These are phyloP conservation scores for Aulostomus chinensis DNA, from an alignment of 2,797 vertebrate genomes.

Conservation along the genomic window DNA sequence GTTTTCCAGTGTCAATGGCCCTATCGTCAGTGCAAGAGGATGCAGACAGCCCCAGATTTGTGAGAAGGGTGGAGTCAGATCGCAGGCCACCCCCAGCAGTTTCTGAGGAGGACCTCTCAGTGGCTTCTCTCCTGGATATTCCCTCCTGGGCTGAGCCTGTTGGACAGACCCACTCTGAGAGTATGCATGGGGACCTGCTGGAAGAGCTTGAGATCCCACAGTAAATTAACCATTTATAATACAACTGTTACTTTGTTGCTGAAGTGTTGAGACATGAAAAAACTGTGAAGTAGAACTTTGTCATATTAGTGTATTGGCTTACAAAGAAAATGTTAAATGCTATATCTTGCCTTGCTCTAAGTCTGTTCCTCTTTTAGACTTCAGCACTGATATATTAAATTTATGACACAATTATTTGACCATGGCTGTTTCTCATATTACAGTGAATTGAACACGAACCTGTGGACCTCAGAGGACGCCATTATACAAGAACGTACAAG, in stretches of 20 bases:
- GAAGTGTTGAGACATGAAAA: too few species aligned
- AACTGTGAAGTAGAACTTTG: too few species aligned
- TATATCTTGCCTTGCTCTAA: too few species aligned
- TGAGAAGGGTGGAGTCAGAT: constrained; percentile 75
- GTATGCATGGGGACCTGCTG: constrained; percentile 84
- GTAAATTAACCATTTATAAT: constrained; percentile 55
- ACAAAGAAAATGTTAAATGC: too few species aligned
- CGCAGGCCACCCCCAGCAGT: constrained; percentile 89
- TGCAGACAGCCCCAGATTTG: constrained; percentile 79
- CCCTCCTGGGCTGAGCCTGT: constrained; percentile 85
- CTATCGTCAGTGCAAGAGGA: constrained; percentile 92
- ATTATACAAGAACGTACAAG: constrained; percentile 56
- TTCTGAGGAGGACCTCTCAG: constrained; percentile 94
- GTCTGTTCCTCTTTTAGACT: too few species aligned
- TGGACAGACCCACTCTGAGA: constrained; percentile 84
- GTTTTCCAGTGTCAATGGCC: constrained; percentile 75
- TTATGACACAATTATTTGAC: constrained; percentile 11
- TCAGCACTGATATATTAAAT: background rate
- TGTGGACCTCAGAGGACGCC: constrained; percentile 70
- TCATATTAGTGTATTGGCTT: too few species aligned
- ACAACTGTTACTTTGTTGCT: background rate
- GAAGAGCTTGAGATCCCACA: constrained; percentile 84
- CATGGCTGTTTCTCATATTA: constrained; percentile 30
- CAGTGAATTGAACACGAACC: constrained; percentile 75
- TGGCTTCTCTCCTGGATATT: constrained; percentile 88